phyloP scores from a whole-genome alignment of 2,888 invertebrate genomes.

The Loripinus fragilis region DNA sequence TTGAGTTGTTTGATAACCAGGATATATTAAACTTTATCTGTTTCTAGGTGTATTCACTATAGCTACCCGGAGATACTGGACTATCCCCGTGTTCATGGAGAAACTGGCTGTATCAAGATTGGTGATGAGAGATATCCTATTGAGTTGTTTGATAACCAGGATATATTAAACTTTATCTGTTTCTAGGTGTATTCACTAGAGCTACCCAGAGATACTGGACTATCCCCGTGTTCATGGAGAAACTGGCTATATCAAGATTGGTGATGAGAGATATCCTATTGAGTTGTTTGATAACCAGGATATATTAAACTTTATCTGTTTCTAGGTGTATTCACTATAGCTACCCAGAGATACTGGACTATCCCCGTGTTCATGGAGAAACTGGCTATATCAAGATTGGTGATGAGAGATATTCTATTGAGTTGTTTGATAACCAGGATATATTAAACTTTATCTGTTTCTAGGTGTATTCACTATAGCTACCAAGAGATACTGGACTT shows the following conservation, averaged over 20 bases:
- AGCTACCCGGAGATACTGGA: constrained; percentile 84
- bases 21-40: constrained; percentile 84
- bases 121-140: constrained; percentile 81
- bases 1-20: constrained; percentile 74
- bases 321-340: constrained; percentile 80
- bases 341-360: constrained; percentile 86
- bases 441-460: constrained; percentile 84
- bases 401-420: constrained; percentile 81
- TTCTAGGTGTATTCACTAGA: constrained; percentile 79
- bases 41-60: constrained; percentile 79
- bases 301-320: constrained; percentile 84
- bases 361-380: constrained; percentile 87
- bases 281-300: constrained; percentile 73
- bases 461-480: constrained; percentile 79
- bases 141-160: constrained; percentile 73
- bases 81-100: constrained; percentile 88
- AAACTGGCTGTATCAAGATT: constrained; percentile 86
- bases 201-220: constrained; percentile 84
- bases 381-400: constrained; percentile 85
- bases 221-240: constrained; percentile 88
- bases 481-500: constrained; percentile 87
- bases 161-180: constrained; percentile 84
- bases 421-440: constrained; percentile 72
- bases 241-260: constrained; percentile 85
- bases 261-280: constrained; percentile 81